Evolutionary conservation across 2,113 vertebrate species (phyloP).

Genomic region (Aegypius monachus): DNA sequence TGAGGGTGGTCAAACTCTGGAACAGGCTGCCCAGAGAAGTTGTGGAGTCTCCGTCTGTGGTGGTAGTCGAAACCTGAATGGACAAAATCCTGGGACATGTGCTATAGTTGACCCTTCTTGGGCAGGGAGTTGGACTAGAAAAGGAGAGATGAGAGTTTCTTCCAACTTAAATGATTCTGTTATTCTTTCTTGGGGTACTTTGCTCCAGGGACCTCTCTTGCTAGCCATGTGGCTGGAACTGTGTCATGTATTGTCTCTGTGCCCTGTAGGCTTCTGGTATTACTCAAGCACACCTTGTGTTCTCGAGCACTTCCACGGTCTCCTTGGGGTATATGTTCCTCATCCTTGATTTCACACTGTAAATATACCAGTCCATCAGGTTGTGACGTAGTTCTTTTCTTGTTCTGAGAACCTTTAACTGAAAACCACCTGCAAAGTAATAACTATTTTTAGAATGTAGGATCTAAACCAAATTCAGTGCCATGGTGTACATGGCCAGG

Average conservation of each 20-base stretch:
- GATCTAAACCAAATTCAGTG: neutral
- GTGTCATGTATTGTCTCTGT: neutral
- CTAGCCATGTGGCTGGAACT: neutral
- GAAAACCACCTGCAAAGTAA: neutral
- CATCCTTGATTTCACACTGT: neutral
- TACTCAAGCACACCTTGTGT: neutral
- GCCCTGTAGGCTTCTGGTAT: neutral
- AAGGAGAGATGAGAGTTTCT: neutral
- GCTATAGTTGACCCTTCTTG: neutral
- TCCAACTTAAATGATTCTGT: neutral
- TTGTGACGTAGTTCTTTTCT: neutral
- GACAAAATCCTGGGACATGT: neutral
- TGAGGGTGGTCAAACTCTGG: neutral
- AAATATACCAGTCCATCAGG: neutral
- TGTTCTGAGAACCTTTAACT: neutral
- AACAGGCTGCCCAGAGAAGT: neutral
- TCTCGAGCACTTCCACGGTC: neutral
- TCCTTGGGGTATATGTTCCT: neutral
- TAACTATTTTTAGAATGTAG: neutral
- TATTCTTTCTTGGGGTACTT: neutral
- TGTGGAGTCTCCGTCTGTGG: neutral
- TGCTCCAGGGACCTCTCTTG: neutral
- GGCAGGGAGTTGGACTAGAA: neutral
- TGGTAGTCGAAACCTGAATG: neutral
- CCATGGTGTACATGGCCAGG: neutral